Evolutionary conservation across 2,113 vertebrate species (phyloP), one percentile per base, ranked within the genome.

Genomic region (Gobio gobio): DNA sequence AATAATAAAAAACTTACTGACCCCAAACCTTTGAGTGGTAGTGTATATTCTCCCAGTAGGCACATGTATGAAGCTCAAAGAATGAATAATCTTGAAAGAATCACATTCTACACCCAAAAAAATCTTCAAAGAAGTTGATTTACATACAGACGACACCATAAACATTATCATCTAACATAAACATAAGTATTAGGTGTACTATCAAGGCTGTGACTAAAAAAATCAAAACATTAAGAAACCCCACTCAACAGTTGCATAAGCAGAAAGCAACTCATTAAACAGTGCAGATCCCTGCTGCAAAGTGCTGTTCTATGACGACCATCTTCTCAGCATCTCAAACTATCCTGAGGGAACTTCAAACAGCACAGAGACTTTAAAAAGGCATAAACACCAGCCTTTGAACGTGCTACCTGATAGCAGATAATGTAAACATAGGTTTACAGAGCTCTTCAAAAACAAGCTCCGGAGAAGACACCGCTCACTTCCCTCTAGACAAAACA

Each of bases 311-410:
- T 82, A 61, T 70, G 87, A 86, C 36, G 24, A 73, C 47, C 66
- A 36, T 43, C 33, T 2, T 58, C 12, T 78, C 76, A 80, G 73
- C 61, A 76, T 76, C 45, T 59, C 20, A 83, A 81, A 86, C 84
- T 43, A 49, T 83, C 61, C 68, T 43, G 61, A 84, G 85, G 72
- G 81, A 82, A 83, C 85, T 74, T 68, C 43, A 83, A 76, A 83
- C 85, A 78, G 78, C 70, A 29, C 36, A 40, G 78, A 36, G 76
- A 85, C 79, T 72, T 63, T 81, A 6, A 58, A 40, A 68, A 10
- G 51, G 75, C 87, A 88, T 88, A 88, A 90, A 91, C 90, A 87
- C 83, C 79, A 87, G 90, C 91, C 92, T 93, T 94, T 93, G 91
- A 93, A 93, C 90, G 36, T 43, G 68, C 54, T 85, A 81, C 74